These are phyloP conservation scores for Xestia c-nigrum DNA, from an alignment of 2,888 invertebrate genomes.

Conservation along the genomic window DNA sequence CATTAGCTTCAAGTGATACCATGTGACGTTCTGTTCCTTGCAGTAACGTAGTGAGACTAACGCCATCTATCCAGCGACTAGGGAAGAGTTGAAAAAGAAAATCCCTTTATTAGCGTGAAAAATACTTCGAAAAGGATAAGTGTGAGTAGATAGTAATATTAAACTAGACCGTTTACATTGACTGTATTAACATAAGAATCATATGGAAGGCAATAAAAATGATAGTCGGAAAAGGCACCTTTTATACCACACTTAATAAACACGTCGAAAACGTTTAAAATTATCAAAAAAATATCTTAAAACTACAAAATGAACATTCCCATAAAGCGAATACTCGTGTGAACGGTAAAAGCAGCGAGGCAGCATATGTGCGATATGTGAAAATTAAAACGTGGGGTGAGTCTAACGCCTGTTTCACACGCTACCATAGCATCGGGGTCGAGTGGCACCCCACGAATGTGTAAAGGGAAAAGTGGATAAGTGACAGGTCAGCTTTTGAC, in stretches of 20 bases:
- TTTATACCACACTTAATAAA: not conserved
- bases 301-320: slow-evolving; percentile 45
- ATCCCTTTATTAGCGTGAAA: too few relatives aligned
- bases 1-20: too few relatives aligned
- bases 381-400: slow-evolving; percentile 80
- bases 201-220: not conserved
- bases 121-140: not conserved
- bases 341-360: slow-evolving; percentile 73
- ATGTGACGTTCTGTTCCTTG: too few relatives aligned
- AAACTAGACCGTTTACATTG: not conserved
- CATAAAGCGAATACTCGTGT: slow-evolving; percentile 74
- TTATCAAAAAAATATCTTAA: slow-evolving; percentile 43
- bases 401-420: slow-evolving; percentile 66
- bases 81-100: too few relatives aligned
- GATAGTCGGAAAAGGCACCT: not conserved
- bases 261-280: not conserved
- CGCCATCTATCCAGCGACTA: too few relatives aligned
- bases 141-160: not conserved
- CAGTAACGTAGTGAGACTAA: too few relatives aligned
- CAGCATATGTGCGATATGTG: slow-evolving; percentile 82
- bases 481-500: slow-evolving; percentile 36
- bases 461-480: slow-evolving; percentile 50
- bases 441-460: slow-evolving; percentile 48
- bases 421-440: slow-evolving; percentile 63
- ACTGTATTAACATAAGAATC: not conserved